phyloP scores from a whole-genome alignment of 2,113 vertebrate genomes.

The Vireo altiloquus region DNA sequence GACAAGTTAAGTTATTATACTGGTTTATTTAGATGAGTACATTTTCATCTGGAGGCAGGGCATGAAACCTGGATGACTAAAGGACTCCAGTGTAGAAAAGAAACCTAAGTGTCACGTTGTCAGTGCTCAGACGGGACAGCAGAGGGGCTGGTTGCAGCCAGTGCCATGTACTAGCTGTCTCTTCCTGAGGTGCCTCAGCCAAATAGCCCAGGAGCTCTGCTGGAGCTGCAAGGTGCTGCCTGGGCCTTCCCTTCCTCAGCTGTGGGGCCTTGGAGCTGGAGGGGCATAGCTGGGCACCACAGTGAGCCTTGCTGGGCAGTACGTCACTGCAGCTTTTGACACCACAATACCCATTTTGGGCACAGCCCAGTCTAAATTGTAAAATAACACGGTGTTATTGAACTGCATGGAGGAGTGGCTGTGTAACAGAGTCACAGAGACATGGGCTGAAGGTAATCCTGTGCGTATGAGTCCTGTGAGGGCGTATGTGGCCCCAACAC shows the following conservation, averaged over 20 bases:
- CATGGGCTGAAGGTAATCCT: no score
- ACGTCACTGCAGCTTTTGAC: background rate
- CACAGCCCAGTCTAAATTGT: no score
- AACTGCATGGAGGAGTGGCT: no score
- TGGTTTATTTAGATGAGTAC: background rate
- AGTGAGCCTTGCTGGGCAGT: background rate
- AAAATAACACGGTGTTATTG: accelerated
- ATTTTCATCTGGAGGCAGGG: background rate
- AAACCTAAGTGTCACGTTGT: accelerated
- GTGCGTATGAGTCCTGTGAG: accelerated
- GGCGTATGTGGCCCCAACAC: no score
- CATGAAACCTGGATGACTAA: accelerated
- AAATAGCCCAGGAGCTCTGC: background rate
- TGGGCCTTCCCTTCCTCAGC: background rate
- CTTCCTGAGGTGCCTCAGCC: background rate
- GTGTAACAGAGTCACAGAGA: accelerated
- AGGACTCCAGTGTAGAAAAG: no score
- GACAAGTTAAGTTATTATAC: background rate
- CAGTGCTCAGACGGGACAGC: accelerated
- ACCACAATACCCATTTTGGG: background rate
- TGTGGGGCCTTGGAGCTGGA: accelerated
- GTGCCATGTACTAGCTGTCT: accelerated
- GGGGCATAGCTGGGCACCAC: no score
- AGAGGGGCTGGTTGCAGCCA: background rate
- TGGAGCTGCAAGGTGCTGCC: background rate